Base-by-base conservation (phyloP, 1,140 invertebrate species). In the Drosophila lacteicornis region DNA sequence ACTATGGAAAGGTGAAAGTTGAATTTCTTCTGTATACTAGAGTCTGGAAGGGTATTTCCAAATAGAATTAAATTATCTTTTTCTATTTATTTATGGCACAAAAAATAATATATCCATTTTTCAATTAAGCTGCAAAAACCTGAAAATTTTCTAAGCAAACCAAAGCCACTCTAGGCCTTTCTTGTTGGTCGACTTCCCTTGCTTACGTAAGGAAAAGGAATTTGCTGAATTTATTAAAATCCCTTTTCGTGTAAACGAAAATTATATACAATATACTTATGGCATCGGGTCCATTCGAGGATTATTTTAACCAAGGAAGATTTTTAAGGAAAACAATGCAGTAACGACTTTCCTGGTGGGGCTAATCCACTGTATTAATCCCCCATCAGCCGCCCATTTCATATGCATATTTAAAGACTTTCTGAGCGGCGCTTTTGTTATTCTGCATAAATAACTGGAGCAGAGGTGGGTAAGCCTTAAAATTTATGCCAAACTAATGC, bases 401-500 rank as follows among this genome's bases (percentile, higher is more conserved):
- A 63, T 71, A 81, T 77, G 53, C 59, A 75, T 67, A 80, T 87
- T 87, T 77, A 82, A 87, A 83, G 75, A 74, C 49, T 79, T 75
- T 78, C 36, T 33, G 58, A 62, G 56, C 47, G 42, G 25, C 75
- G 42, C 79, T 82, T 79, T 79, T 86, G 68, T 85, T 79, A 79
- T 86, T 51, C 53, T 68, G 83, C 83, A 86, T 86, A 87, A 81
- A 85, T 85, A 86, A 71, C 53, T 40, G 13, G 38, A 46, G 25
- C 15, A 40, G 56, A 45, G 55, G 30, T 43, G 45, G 59, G 43
- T 59, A 15, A 30, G 50, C 65, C 70, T 71, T 67, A 38, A 60
- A 88, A 88, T 88, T 62, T 88, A 87, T 84, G 77, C 68, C 68
- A 50, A 80, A 67, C 80, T 83, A 87, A 88, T 88, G 71, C 83